Evolutionary conservation across 2,888 invertebrate species (phyloP), one percentile per base, ranked within the genome.

Genomic region (Gymnocheta viridis): DNA sequence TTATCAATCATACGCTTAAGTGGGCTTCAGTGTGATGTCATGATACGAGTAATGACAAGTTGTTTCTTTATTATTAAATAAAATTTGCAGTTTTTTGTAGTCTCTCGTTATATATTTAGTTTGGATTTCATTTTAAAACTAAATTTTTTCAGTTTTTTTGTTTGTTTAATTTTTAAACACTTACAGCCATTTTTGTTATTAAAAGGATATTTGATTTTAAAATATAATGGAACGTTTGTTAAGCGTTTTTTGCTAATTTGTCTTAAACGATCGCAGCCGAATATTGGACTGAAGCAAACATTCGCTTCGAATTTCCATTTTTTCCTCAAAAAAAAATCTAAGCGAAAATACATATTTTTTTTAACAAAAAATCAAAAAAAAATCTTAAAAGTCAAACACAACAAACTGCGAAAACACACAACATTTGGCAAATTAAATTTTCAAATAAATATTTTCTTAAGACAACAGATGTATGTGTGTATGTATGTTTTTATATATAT

Each of bases 281-380:
- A 86, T 88, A 86, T 87, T 87, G 88, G 87, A 91, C 91, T 91
- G 89, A 91, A 89, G 89, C 89, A 89, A 88, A 88, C 85, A 82
- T 72, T 77, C 85, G 88, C 88, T 87, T 77, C 86, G 86, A 87
- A 88, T 89, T 91, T 90, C 89, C 89, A 91, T 89, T 89, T 91
- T 88, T 89, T 87, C 86, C 64, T 7, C 5, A 47, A 9, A 17
- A 19, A 47, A 19, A 47, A 47, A 47, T 19, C 19, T 47, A 72
- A 82, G 32, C 69, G 67, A 78, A 78, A 84, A 51, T 41, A 56
- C 54, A 47, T 19, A n/a, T 47, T 72, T 35, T 27, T 12, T 35
- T 47, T 38, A 38, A 69, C 41, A 76, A 64, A 66, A 72, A n/a
- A n/a, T n/a, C n/a, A n/a, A 51, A 77, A 56, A 54, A 60, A 44